Percentiles rank a stretch among this genome's conserved stretches.
Conservation (phyloP, 2,888 invertebrate species). For the Diaperis boleti region DNA sequence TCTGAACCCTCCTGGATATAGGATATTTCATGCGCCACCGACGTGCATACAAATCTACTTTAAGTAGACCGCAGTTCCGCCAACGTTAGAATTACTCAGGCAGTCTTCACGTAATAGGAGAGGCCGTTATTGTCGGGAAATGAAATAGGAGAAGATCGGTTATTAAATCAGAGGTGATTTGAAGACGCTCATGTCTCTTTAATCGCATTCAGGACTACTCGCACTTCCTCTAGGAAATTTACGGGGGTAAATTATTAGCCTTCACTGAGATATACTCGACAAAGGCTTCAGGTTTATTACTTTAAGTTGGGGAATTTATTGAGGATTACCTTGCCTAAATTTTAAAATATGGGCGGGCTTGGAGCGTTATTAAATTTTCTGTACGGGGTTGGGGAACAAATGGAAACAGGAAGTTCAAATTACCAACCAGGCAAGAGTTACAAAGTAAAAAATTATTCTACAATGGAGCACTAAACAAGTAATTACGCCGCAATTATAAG, state of each 20-base stretch:
- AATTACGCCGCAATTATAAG: too few species aligned
- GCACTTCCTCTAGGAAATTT: background rate
- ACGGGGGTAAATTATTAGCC: slow-evolving; percentile 3
- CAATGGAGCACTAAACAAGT: too few species aligned
- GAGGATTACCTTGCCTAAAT: slow-evolving; percentile 4
- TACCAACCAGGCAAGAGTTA: too few species aligned
- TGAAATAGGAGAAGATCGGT: slow-evolving; percentile 27
- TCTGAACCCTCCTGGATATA: slow-evolving; percentile 14
- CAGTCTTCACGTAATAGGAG: slow-evolving; percentile 25
- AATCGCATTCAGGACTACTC: background rate
- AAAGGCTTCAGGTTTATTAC: slow-evolving; percentile 14
- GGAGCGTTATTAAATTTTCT: slow-evolving; percentile 24
- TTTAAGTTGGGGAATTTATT: slow-evolving; percentile 22
- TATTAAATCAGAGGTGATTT: slow-evolving; percentile 19
- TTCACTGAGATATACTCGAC: background rate
- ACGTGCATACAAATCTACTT: slow-evolving; percentile 44
- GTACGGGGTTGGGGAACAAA: too few species aligned
- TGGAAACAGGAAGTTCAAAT: too few species aligned
- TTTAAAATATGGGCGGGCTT: slow-evolving; percentile 18
- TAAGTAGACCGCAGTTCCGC: slow-evolving; percentile 42
- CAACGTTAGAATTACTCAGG: slow-evolving; percentile 27
- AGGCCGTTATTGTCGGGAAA: slow-evolving; percentile 23
- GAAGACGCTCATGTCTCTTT: background rate
- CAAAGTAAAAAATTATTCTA: too few species aligned
- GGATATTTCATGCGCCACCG: slow-evolving; percentile 43